phyloP scores from a whole-genome alignment of 2,888 invertebrate genomes.

The Drosophila parthenogenetica region DNA sequence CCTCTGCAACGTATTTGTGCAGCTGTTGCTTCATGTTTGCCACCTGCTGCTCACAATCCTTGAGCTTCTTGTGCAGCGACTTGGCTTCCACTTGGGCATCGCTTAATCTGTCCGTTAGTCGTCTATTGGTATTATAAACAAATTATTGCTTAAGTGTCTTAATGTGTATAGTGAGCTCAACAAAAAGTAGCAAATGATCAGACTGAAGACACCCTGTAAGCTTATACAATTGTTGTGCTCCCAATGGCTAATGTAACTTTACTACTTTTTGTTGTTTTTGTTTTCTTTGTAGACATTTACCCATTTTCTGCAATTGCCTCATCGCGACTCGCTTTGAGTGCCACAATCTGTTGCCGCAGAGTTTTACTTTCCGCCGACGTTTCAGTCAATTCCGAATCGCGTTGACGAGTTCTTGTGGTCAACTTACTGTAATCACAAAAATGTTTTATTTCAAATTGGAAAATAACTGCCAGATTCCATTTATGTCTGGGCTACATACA shows the following conservation, averaged over 20 bases:
- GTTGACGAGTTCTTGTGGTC: constrained; percentile 74
- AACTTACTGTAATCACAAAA: constrained; percentile 69
- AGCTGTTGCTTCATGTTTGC: constrained; percentile 91
- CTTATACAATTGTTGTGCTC: constrained; percentile 23
- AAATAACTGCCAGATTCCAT: constrained; percentile 7
- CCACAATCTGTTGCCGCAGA: constrained; percentile 82
- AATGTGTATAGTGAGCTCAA: constrained; percentile 3
- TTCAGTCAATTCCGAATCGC: constrained; percentile 82
- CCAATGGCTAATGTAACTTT: constrained; percentile 41
- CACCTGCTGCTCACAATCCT: constrained; percentile 89
- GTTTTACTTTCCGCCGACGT: constrained; percentile 83
- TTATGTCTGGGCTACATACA: neutral
- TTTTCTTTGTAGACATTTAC: constrained; percentile 59
- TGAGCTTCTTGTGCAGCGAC: constrained; percentile 88
- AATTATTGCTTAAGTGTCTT: constrained; percentile 1
- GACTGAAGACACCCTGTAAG: neutral
- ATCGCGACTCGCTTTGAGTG: constrained; percentile 83
- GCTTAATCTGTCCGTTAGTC: constrained; percentile 90
- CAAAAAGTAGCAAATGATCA: constrained; percentile 48
- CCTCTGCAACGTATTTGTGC: constrained; percentile 93
- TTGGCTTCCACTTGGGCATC: constrained; percentile 88
- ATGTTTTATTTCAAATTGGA: neutral
- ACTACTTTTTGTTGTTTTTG: neutral
- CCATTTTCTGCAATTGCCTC: constrained; percentile 84
- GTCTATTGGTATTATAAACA: constrained; percentile 84